Evolutionary conservation across 1,140 invertebrate species (phyloP).

Genomic region (Drosophila subpulchrella): DNA sequence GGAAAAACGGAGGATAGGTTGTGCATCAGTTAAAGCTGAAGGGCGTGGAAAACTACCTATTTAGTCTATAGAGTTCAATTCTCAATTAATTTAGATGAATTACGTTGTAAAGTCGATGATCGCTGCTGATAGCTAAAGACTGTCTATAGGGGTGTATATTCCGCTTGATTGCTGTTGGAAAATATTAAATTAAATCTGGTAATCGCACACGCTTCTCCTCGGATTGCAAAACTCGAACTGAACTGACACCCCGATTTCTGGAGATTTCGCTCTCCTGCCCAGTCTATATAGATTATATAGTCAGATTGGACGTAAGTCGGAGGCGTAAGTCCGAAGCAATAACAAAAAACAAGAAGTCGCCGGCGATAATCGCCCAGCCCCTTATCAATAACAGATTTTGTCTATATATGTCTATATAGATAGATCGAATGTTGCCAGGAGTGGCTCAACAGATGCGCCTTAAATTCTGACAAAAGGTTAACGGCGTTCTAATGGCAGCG

Average conservation of each 20-base stretch:
- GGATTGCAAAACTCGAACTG: constrained; percentile 33
- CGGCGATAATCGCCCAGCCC: constrained; percentile 40
- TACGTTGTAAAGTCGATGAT: constrained; percentile 48
- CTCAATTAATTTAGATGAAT: constrained; percentile 76
- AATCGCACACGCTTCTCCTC: constrained; percentile 42
- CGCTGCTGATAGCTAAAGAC: constrained; percentile 18
- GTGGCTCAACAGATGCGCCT: constrained; percentile 45
- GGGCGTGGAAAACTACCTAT: constrained; percentile 59
- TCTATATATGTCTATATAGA: constrained; percentile 1
- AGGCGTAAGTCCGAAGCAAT: constrained; percentile 26
- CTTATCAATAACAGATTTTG: constrained; percentile 51
- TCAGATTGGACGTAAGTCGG: constrained; percentile 20
- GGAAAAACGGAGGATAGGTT: not conserved
- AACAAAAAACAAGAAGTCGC: constrained; percentile 33
- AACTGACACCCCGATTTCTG: constrained; percentile 32
- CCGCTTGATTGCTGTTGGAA: constrained; percentile 16
- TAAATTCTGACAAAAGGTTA: constrained; percentile 38
- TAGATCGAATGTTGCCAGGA: constrained; percentile 56
- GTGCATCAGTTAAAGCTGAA: constrained; percentile 18
- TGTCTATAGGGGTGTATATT: constrained; percentile 20
- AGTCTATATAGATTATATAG: constrained; percentile 29
- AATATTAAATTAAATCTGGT: constrained; percentile 15
- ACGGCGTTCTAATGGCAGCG: constrained; percentile 38
- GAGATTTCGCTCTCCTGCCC: constrained; percentile 28
- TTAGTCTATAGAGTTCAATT: constrained; percentile 30